Percentiles rank a stretch among this genome's conserved stretches.
Conservation (phyloP, 2,888 invertebrate species). For the Anarsia innoxiella region DNA sequence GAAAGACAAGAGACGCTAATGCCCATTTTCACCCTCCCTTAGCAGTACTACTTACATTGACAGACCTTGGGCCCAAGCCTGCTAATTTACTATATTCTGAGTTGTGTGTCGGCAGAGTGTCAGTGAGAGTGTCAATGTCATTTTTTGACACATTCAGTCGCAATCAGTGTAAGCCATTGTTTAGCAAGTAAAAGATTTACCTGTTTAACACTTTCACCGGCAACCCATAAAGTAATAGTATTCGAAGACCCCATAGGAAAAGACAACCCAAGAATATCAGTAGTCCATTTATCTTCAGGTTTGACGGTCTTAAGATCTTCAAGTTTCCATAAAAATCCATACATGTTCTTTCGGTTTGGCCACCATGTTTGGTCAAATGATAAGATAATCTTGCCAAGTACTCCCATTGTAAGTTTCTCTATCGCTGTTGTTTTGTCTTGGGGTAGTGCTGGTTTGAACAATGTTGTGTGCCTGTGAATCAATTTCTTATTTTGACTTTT, state of each 20-base stretch:
- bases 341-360: conserved; percentile 5
- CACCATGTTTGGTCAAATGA: conserved; percentile 21
- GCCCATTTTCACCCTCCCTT: neutral
- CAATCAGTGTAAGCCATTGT: no score
- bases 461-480: conserved; percentile 22
- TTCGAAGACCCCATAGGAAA: conserved; percentile 5
- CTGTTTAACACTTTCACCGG: neutral
- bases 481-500: no score
- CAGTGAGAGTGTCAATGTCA: neutral
- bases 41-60: neutral
- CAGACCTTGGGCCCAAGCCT: neutral
- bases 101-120: neutral
- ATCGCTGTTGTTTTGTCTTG: conserved; percentile 66
- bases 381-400: conserved; percentile 20
- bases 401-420: conserved; percentile 73
- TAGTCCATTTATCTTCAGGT: conserved; percentile 13
- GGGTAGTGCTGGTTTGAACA: conserved; percentile 72
- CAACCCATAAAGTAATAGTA: conserved; percentile 2
- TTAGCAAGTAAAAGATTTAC: neutral
- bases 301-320: conserved; percentile 10
- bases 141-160: neutral
- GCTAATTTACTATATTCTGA: neutral
- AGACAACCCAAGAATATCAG: conserved; percentile 5
- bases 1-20: no score
- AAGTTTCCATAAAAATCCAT: conserved; percentile 11